Evolutionary conservation across 2,797 vertebrate genomes (phyloP), one percentile per base, ranked within the genome.

Genomic region (Enteromius mattozi): DNA sequence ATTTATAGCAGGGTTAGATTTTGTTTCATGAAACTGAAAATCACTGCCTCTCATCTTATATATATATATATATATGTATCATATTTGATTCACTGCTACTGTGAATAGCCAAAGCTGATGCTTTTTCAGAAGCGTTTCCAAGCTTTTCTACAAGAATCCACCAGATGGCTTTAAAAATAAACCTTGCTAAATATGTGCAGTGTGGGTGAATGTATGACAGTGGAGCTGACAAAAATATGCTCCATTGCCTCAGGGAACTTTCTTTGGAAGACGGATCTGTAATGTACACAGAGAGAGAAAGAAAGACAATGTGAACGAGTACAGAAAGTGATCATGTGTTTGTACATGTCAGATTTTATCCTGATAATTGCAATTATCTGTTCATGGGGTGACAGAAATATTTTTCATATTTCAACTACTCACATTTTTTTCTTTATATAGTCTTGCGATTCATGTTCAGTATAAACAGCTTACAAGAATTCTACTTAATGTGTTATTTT

Each of bases 91-190:
- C 82, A 86, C 56, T 81, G 65, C 54, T 74, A 8, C 65, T 2
- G 13, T 66, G 84, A 89, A 85, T 82, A 85, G 76, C 75, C 65
- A 72, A 66, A 61, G 78, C 78, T 79, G 49, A 79, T 76, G 81
- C 75, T 87, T 87, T 65, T 74, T 85, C 35, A 84, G 49, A 78
- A 69, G 69, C 27, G 65, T 88, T 89, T 85, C 84, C 75, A 75
- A 77, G 81, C 49, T 33, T 84, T 89, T 87, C 84, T 86, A 85
- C 75, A 75, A 85, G 85, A 82, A 86, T 85, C 84, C 85, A 76
- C 78, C 87, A 89, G 81, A 86, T 88, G 88, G 85, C 86, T 88
- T 72, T 85, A 82, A 88, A 88, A 89, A 88, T 89, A 89, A 87
- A 80, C 79, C 84, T 35, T 80, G 72, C 86, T 88, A 86, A 88